These are phyloP conservation scores for Tor tambroides DNA, from an alignment of 2,113 vertebrate species.

Conservation along the genomic window DNA sequence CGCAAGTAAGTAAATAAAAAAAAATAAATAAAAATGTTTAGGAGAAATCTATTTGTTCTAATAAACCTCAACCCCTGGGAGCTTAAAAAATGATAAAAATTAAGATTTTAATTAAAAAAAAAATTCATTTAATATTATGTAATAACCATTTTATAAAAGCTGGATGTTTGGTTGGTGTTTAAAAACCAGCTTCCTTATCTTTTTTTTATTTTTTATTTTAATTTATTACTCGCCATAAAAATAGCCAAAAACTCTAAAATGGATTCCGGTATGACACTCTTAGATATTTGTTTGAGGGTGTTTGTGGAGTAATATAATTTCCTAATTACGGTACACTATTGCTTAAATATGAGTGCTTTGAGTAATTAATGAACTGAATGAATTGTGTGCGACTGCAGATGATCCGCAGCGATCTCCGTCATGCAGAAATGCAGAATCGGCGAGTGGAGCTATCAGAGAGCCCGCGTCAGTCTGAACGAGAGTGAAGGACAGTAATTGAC, in stretches of 20 bases:
- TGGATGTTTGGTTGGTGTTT: no score
- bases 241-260: no score
- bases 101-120: background rate
- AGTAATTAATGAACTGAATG: background rate
- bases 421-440: background rate
- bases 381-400: background rate
- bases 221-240: no score
- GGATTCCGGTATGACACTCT: no score
- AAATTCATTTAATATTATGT: background rate
- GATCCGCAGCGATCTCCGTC: background rate
- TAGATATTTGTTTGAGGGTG: no score
- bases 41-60: background rate
- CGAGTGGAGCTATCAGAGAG: background rate
- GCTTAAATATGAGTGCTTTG: background rate
- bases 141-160: background rate
- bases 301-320: no score
- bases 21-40: background rate
- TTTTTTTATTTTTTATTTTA: no score
- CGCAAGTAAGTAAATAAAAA: no score
- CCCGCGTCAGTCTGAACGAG: background rate
- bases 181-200: no score
- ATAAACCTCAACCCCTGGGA: background rate
- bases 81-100: background rate
- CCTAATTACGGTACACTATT: background rate
- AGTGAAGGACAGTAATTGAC: constrained; percentile 41